Conservation (phyloP, 2,888 invertebrate species). For the Euplexia lucipara region DNA sequence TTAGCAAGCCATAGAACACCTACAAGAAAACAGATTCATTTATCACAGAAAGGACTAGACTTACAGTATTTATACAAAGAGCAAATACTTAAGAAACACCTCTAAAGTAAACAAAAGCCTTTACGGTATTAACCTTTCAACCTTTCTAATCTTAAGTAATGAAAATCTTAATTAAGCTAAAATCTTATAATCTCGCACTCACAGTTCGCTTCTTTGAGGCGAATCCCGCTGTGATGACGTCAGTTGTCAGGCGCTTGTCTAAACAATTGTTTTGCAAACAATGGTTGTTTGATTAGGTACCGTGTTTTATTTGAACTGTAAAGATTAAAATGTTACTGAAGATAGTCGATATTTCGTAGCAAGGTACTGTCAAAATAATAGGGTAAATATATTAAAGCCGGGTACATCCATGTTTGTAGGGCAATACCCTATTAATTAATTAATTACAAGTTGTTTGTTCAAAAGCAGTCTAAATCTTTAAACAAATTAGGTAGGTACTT, state of each 20-base stretch:
- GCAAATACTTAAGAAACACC: not conserved
- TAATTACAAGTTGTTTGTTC: no score
- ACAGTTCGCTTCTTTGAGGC: slow-evolving; percentile 39
- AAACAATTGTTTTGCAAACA: slow-evolving; percentile 35
- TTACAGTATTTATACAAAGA: no score
- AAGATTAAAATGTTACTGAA: not conserved
- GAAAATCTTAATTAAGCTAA: slow-evolving; percentile 52
- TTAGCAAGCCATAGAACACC: no score
- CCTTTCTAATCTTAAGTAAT: slow-evolving; percentile 33
- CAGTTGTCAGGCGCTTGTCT: slow-evolving; percentile 26
- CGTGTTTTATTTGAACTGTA: slow-evolving; percentile 3
- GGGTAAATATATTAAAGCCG: no score
- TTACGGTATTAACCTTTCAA: slow-evolving; percentile 26
- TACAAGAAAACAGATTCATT: no score
- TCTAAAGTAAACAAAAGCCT: slow-evolving; percentile 31
- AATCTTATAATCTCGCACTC: slow-evolving; percentile 43
- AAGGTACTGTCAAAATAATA: no score
- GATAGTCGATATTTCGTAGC: not conserved
- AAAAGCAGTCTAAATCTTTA: no score
- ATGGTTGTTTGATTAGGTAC: slow-evolving; percentile 27
- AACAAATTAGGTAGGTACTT: no score
- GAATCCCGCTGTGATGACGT: slow-evolving; percentile 21
- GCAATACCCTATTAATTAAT: no score
- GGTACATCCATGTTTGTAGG: no score
- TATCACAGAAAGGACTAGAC: no score